These are phyloP conservation scores for Dynastes maya DNA, from an alignment of 2,888 invertebrate genomes.

Conservation along the genomic window DNA sequence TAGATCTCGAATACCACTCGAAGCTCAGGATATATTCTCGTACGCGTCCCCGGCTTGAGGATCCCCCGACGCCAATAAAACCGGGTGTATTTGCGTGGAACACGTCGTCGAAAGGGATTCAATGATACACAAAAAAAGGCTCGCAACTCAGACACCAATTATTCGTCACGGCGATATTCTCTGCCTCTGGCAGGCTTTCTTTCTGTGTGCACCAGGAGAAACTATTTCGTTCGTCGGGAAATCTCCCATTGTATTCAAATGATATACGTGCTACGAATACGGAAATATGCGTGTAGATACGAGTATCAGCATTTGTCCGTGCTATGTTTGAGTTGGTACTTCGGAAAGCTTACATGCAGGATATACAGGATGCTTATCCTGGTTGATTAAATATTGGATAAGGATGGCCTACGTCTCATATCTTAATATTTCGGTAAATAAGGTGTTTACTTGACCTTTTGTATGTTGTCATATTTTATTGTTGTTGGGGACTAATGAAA, in stretches of 20 bases:
- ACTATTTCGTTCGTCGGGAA: slow-evolving; percentile 30
- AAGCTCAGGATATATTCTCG: slow-evolving; percentile 7
- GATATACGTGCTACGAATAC: slow-evolving; percentile 23
- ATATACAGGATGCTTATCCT: no score
- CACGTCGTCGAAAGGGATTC: slow-evolving; percentile 13
- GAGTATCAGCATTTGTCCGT: slow-evolving; percentile 13
- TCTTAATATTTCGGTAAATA: no score
- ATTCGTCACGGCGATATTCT: background rate
- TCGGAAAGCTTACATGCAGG: no score
- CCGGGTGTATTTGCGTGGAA: slow-evolving; percentile 6
- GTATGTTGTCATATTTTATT: no score
- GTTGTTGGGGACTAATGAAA: no score
- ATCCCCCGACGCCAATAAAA: slow-evolving; percentile 7
- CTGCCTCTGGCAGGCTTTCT: background rate
- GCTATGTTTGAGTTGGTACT: background rate
- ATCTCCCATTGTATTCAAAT: slow-evolving; percentile 45
- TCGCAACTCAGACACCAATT: slow-evolving; percentile 23
- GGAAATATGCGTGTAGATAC: background rate
- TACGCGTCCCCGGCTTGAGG: background rate
- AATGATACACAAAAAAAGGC: slow-evolving; percentile 13
- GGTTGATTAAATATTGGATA: no score
- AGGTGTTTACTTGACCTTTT: no score
- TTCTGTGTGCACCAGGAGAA: background rate
- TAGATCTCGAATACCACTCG: background rate
- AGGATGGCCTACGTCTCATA: no score